phyloP scores from a whole-genome alignment of 2,888 invertebrate genomes.

The Leptothorax acervorum region DNA sequence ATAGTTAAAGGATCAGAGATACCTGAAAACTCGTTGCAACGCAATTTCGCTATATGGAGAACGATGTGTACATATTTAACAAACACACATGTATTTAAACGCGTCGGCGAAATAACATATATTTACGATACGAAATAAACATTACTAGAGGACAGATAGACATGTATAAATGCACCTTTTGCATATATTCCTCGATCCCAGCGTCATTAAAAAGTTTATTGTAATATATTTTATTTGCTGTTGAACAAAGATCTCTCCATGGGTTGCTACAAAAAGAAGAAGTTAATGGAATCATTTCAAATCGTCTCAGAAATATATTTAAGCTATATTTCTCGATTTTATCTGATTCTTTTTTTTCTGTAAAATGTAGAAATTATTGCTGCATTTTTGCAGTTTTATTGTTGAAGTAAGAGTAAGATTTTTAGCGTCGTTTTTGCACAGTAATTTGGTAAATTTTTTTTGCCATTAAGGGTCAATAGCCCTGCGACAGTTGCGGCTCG shows the following conservation, averaged over 20 bases:
- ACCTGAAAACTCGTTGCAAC: constrained; percentile 66
- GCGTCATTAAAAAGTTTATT: neutral
- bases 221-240: neutral
- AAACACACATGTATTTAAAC: constrained; percentile 44
- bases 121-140: constrained; percentile 64
- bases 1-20: constrained; percentile 72
- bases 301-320: neutral
- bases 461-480: neutral
- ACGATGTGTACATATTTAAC: constrained; percentile 55
- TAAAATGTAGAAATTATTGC: neutral
- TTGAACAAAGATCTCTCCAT: neutral
- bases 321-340: neutral
- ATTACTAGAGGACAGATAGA: constrained; percentile 55
- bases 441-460: neutral
- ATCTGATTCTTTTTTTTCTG: neutral
- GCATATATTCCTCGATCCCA: neutral
- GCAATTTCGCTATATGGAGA: constrained; percentile 57
- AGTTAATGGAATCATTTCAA: neutral
- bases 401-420: neutral
- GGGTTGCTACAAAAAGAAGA: neutral
- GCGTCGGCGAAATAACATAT: constrained; percentile 52
- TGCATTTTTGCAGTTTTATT: neutral
- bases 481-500: neutral
- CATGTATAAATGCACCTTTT: neutral
- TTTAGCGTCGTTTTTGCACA: neutral